These are phyloP conservation scores for Chromobotia macracanthus DNA, from an alignment of 2,797 vertebrate genomes.

Conservation along the genomic window DNA sequence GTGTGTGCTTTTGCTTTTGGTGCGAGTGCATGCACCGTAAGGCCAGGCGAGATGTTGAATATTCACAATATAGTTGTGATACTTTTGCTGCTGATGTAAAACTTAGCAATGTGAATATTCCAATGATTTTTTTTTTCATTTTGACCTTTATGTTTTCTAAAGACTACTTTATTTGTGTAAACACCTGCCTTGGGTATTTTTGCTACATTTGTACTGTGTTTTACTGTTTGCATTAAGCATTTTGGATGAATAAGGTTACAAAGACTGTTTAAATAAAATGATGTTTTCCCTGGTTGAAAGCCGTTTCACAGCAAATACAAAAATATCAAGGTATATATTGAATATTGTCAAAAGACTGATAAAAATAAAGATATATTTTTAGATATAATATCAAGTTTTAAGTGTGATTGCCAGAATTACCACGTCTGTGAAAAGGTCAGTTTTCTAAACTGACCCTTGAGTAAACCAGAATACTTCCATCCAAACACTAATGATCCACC, in stretches of 20 bases:
- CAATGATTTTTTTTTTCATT: no score
- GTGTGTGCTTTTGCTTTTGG: not conserved
- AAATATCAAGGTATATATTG: not conserved
- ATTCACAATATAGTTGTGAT: not conserved
- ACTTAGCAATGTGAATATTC: no score
- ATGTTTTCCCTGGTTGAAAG: no score
- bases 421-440: slow-evolving; percentile 33
- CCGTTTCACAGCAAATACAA: not conserved
- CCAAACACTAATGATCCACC: slow-evolving; percentile 11
- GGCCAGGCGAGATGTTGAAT: not conserved
- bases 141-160: no score
- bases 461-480: slow-evolving; percentile 34
- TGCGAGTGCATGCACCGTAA: not conserved
- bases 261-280: no score
- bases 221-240: no score
- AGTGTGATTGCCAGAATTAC: slow-evolving; percentile 29
- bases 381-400: no score
- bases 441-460: slow-evolving; percentile 29
- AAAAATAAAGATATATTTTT: not conserved
- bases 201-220: no score
- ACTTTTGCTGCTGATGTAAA: no score
- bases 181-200: no score
- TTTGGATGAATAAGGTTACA: no score
- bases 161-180: no score
- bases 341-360: not conserved